These are phyloP conservation scores for Alces alces DNA, from an alignment of 2,113 vertebrate species.

Conservation along the genomic window DNA sequence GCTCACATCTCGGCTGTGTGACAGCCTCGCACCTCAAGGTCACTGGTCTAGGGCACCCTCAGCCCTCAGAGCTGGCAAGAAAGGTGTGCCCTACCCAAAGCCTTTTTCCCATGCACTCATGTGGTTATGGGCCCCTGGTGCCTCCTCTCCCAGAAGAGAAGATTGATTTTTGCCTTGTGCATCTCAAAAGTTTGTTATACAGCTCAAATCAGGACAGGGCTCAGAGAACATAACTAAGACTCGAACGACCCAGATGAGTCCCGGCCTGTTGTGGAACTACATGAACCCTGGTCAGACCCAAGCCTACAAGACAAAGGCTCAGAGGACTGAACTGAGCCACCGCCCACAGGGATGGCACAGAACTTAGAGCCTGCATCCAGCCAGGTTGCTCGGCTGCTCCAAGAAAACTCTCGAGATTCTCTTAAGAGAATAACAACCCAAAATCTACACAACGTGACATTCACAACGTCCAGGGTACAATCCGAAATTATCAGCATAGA, in stretches of 20 bases:
- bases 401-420: not conserved
- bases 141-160: not conserved
- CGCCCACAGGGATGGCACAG: rapidly evolving
- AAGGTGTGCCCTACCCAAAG: not conserved
- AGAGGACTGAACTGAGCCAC: not conserved
- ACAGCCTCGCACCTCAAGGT: not conserved
- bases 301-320: not conserved
- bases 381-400: not conserved
- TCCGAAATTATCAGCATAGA: not conserved
- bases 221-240: not conserved
- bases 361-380: not conserved
- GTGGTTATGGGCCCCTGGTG: rapidly evolving
- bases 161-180: not conserved
- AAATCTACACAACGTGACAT: not conserved
- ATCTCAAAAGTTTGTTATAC: not conserved
- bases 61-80: not conserved
- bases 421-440: not conserved
- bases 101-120: not conserved
- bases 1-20: not conserved
- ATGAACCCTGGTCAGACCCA: not conserved
- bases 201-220: not conserved
- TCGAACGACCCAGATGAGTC: not conserved
- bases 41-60: not conserved
- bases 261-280: not conserved
- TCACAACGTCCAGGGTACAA: not conserved